Base-by-base conservation (phyloP, 2,113 vertebrate genomes). In the Grammomys dolichurus region DNA sequence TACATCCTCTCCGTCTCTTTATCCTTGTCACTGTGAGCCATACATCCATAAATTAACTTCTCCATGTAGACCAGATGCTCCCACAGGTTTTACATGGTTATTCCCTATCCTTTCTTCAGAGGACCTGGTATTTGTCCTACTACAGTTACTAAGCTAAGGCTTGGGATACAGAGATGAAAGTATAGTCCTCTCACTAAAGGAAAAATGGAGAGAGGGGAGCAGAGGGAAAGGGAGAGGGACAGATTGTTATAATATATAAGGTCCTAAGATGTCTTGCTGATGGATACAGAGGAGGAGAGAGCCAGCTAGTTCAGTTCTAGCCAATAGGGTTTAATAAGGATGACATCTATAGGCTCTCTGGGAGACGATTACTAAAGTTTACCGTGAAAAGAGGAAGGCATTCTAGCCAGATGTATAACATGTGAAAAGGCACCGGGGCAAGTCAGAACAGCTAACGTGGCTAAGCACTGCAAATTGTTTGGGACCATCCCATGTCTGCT, bases 31-130 rank as follows among this genome's bases (percentile, higher is more conserved):
- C 51, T 16, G 10, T 72, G 94, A 96, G 58, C 95, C 92, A 72
- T n/a, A 40, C 1, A 91, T 31, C 90, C 51, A 80, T 92, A 94
- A 95, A 88, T 86, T 91, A 60, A 86, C 46, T 81, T 92, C 33
- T 95, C 70, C 40, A 63, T 31, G 24, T 17, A 43, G 11, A 70
- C 26, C n/a, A 51, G 56, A 3, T 89, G 36, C 40, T 90, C 33
- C n/a, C 87, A 65, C 2, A 48, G 36, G 48, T 51, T 94, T 87
- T 90, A 80, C 16, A 63, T 24, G 11, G 48, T 36, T 54, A 89
- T 80, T 89, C 67, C 22, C 4, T 7, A 81, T 58, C 48, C 13
- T 54, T 76, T 78, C 26, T 54, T 90, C 80, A 85, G 77, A 86
- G 92, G 65, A 87, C 0, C 77, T 31, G n/a, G 13, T 40, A 26